Evolutionary conservation across 2,797 vertebrate genomes (phyloP), one percentile per base, ranked within the genome.

Genomic region (Karalla daura): DNA sequence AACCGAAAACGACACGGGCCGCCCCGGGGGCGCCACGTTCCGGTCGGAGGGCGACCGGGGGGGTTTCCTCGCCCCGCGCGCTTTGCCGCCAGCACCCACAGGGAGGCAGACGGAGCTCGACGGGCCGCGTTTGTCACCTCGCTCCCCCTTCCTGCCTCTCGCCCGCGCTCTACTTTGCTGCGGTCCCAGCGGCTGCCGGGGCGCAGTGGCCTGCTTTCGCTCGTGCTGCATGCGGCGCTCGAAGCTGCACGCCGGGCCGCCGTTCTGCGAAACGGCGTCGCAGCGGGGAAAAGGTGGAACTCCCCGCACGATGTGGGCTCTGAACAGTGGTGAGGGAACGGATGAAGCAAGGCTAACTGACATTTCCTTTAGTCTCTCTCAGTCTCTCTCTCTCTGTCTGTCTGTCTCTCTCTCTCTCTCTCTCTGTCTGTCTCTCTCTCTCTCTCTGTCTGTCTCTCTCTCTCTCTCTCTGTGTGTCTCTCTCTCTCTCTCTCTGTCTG

Each of bases 201-300:
- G 80, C 33, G 85, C 84, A 90, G 85, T 90, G 89, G 70, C 90
- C 92, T 90, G 88, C 69, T 91, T 93, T 91, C 79, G 73, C 60
- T 63, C n/a, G 75, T 63, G 74, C 49, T 51, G 69, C 66, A 72
- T 65, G 74, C 49, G 47, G 70, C 67, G 83, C 87, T 92, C 90
- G 90, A 90, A 91, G 77, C 50, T 1, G 20, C 45, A 72, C 24
- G 47, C 44, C 40, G 32, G 24, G 45, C 20, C 27, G 6, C 7
- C 6, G 7, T 2, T n/a, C n/a, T n/a, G n/a, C n/a, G n/a, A n/a
- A n/a, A n/a, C n/a, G n/a, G n/a, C n/a, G n/a, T n/a, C n/a, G n/a
- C n/a, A n/a, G n/a, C n/a, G n/a, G n/a, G n/a, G n/a, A n/a, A n/a
- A n/a, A n/a, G n/a, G n/a, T n/a, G n/a, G n/a, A n/a, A n/a, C n/a